Evolutionary conservation across 2,888 invertebrate genomes (phyloP).

Genomic region (Litoditis marina): DNA sequence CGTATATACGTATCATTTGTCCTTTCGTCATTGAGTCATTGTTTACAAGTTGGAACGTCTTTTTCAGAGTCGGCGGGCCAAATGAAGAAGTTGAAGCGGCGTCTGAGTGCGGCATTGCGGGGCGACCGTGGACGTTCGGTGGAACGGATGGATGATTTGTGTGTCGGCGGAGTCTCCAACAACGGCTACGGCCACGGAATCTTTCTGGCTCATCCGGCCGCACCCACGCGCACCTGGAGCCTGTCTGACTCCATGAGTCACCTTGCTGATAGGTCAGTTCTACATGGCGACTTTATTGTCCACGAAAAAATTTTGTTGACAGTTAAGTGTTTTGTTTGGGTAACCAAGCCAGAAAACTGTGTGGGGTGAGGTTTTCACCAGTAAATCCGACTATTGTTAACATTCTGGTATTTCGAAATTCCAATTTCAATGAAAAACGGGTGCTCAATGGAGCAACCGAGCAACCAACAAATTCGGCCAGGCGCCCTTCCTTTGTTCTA

Average conservation of each 20-base stretch:
- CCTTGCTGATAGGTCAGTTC: conserved; percentile 38
- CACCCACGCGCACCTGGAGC: conserved; percentile 13
- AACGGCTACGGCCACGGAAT: conserved; percentile 1
- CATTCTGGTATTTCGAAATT: too few relatives aligned
- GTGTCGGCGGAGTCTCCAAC: conserved; percentile 1
- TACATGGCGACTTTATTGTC: neutral
- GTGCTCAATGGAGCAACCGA: neutral
- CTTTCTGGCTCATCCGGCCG: conserved; percentile 2
- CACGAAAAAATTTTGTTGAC: neutral
- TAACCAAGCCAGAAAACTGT: too few relatives aligned
- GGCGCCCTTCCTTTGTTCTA: too few relatives aligned
- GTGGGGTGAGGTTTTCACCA: too few relatives aligned
- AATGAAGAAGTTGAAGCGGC: conserved; percentile 53
- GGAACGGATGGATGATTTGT: neutral
- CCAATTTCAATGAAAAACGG: too few relatives aligned
- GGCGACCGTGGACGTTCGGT: conserved; percentile 17
- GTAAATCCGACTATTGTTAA: too few relatives aligned
- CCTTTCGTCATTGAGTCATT: too few relatives aligned
- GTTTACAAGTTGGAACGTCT: too few relatives aligned
- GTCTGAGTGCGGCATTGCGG: conserved; percentile 48
- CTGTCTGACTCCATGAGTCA: conserved; percentile 52
- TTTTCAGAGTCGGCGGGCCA: too few relatives aligned
- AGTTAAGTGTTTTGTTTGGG: too few relatives aligned
- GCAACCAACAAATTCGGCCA: too few relatives aligned
- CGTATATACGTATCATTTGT: too few relatives aligned